phyloP scores from a whole-genome alignment of 2,888 invertebrate genomes.

The Priocnemis perturbator region DNA sequence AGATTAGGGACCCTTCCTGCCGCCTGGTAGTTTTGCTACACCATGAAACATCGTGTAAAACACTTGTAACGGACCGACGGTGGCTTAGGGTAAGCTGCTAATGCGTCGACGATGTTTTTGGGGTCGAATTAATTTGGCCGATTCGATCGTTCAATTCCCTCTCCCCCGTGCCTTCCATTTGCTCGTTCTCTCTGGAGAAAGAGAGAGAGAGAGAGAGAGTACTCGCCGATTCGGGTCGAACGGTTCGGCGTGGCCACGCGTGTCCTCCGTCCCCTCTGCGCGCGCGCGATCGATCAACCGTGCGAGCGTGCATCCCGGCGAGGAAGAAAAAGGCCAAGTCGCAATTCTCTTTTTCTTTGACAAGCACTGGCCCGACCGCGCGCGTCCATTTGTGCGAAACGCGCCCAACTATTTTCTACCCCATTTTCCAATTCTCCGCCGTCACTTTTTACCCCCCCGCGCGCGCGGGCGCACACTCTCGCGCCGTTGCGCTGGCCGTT shows the following conservation, averaged over 20 bases:
- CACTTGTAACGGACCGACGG: conserved; percentile 71
- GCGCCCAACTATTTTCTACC: too few species aligned
- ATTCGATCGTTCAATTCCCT: conserved; percentile 62
- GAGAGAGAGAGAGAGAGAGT: too few species aligned
- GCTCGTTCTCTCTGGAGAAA: neutral
- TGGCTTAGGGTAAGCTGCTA: conserved; percentile 69
- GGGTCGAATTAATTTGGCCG: conserved; percentile 73
- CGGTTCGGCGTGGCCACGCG: conserved; percentile 20
- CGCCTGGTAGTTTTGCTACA: conserved; percentile 57
- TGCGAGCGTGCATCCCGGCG: neutral
- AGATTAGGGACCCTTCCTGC: conserved; percentile 72
- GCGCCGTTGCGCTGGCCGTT: too few species aligned
- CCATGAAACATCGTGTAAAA: conserved; percentile 71
- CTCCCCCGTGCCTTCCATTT: conserved; percentile 1
- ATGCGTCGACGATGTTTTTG: conserved; percentile 70
- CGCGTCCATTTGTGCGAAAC: too few species aligned
- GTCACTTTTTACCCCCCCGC: too few species aligned
- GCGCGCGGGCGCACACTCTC: too few species aligned
- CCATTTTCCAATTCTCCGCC: too few species aligned
- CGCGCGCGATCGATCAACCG: conserved; percentile 2
- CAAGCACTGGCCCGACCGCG: too few species aligned
- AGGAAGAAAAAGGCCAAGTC: too few species aligned
- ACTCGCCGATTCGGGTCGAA: conserved; percentile 21
- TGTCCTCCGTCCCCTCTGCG: conserved; percentile 10
- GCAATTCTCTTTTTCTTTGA: too few species aligned